phyloP scores from a whole-genome alignment of 1,140 invertebrate genomes.

The Aphidius gifuensis region DNA sequence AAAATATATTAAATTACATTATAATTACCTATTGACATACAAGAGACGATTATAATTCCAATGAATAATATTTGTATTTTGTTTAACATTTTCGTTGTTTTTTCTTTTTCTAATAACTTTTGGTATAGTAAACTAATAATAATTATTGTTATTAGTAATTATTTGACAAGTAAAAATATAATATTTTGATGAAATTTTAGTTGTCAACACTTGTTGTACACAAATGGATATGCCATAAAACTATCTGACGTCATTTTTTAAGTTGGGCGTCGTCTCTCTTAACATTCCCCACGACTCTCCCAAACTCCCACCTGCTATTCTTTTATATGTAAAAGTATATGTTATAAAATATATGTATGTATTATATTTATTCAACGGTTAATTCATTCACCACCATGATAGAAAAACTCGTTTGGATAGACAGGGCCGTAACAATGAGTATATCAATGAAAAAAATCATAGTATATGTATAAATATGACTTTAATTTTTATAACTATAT shows the following conservation, averaged over 20 bases:
- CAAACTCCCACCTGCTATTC: background rate
- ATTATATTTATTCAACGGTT: background rate
- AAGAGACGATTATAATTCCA: too few species aligned
- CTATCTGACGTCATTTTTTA: conserved; percentile 35
- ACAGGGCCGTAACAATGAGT: background rate
- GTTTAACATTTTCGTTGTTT: too few species aligned
- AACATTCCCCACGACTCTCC: background rate
- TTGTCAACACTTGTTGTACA: conserved; percentile 16
- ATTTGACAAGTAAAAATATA: too few species aligned
- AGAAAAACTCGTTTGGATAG: background rate
- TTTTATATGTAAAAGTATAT: background rate
- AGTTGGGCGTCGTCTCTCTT: conserved; percentile 35
- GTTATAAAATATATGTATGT: too few species aligned
- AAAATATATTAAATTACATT: too few species aligned
- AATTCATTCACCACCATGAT: background rate
- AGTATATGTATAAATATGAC: background rate
- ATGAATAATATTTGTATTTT: too few species aligned
- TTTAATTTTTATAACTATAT: too few species aligned
- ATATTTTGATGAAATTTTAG: too few species aligned
- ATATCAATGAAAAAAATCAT: background rate
- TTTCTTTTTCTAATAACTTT: too few species aligned
- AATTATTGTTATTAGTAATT: too few species aligned
- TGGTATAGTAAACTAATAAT: background rate
- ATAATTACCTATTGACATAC: too few species aligned
- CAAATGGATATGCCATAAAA: conserved; percentile 16